Percentiles rank a stretch among this genome's conserved stretches.
Conservation (phyloP, 1,140 invertebrate genomes). For the Panagrolaimus sp. region DNA sequence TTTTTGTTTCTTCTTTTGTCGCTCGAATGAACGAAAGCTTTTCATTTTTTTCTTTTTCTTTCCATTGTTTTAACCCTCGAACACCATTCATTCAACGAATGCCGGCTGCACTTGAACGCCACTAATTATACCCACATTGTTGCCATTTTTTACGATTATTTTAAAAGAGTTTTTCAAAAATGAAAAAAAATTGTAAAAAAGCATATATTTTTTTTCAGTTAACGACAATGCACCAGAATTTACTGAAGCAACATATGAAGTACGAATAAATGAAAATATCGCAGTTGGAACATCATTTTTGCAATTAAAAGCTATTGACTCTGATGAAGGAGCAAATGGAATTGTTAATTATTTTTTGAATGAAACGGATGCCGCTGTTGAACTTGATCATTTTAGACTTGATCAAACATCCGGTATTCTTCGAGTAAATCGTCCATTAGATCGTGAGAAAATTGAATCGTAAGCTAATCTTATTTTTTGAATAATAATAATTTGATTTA, state of each 20-base stretch:
- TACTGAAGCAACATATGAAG: conserved; percentile 55
- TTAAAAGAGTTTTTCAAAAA: background rate
- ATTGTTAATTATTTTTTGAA: conserved; percentile 68
- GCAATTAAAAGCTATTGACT: conserved; percentile 78
- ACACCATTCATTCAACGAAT: background rate
- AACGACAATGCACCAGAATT: conserved; percentile 55
- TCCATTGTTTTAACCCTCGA: too few relatives aligned
- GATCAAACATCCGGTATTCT: conserved; percentile 87
- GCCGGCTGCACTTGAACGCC: background rate
- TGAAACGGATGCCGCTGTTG: conserved; percentile 40
- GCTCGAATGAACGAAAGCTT: background rate
- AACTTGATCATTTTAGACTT: conserved; percentile 68
- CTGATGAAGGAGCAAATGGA: conserved; percentile 82
- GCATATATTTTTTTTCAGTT: conserved; percentile 51
- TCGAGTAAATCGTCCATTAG: conserved; percentile 78
- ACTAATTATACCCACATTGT: conserved; percentile 13
- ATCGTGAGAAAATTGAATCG: conserved; percentile 77
- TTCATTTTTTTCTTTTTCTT: too few relatives aligned
- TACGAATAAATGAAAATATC: conserved; percentile 80
- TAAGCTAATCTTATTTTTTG: conserved; percentile 64
- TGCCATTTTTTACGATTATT: background rate
- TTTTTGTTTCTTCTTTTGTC: background rate
- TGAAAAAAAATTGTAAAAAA: conserved; percentile 14
- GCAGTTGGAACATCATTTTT: conserved; percentile 75
- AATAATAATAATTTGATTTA: too few relatives aligned